These are phyloP conservation scores for Stenurella melanura DNA, from an alignment of 2,888 invertebrate genomes.

Conservation along the genomic window DNA sequence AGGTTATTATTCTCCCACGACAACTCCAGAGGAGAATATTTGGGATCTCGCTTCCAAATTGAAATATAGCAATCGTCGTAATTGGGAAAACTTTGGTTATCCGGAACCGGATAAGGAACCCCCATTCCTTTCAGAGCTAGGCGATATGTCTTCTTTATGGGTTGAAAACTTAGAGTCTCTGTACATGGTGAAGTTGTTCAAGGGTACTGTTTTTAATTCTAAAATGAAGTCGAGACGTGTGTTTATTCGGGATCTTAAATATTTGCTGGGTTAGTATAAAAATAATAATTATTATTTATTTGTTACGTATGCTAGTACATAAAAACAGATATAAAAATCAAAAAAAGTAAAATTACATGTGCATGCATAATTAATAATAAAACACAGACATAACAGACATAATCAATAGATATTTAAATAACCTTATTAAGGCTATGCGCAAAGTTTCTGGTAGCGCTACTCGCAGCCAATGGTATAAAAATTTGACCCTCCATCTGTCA, in stretches of 20 bases:
- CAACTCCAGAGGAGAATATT: conserved; percentile 60
- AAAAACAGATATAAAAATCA: too few relatives aligned
- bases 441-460: too few relatives aligned
- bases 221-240: conserved; percentile 58
- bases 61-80: conserved; percentile 61
- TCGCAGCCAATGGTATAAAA: too few relatives aligned
- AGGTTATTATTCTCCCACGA: conserved; percentile 58
- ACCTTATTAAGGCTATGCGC: too few relatives aligned
- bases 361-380: too few relatives aligned
- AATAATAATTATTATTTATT: too few relatives aligned
- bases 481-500: too few relatives aligned
- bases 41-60: conserved; percentile 67
- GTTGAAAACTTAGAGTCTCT: conserved; percentile 66
- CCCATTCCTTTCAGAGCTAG: conserved; percentile 69
- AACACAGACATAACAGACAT: too few relatives aligned
- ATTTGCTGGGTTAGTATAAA: conserved; percentile 63
- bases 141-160: conserved; percentile 64
- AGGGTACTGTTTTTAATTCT: conserved; percentile 55
- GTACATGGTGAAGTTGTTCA: conserved; percentile 57
- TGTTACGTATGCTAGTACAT: too few relatives aligned
- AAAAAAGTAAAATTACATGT: too few relatives aligned
- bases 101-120: conserved; percentile 66
- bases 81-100: conserved; percentile 69
- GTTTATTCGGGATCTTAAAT: conserved; percentile 68
- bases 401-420: too few relatives aligned